A percentile compares a stretch with the other conserved stretches of the same genome.
Conservation (phyloP, 1,140 invertebrate species). For the Drosophila obscura region DNA sequence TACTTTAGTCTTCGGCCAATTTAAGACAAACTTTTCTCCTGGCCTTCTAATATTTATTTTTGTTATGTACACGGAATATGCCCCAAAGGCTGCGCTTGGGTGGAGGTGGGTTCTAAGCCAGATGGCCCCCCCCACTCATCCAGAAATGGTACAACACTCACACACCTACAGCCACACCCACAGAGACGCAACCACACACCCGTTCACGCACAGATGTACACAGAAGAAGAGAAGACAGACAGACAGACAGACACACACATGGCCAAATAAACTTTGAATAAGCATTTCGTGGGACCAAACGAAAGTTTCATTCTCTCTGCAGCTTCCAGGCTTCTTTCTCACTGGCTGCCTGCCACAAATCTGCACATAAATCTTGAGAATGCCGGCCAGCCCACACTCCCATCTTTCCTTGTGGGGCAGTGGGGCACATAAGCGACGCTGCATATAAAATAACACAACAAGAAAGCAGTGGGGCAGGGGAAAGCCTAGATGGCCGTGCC, state of each 20-base stretch:
- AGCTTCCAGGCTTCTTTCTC: constrained; percentile 21
- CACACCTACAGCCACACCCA: constrained; percentile 8
- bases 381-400: constrained; percentile 34
- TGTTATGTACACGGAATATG: constrained; percentile 32
- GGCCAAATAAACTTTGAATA: constrained; percentile 80
- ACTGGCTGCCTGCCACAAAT: constrained; percentile 66
- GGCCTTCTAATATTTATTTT: constrained; percentile 8
- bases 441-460: constrained; percentile 67
- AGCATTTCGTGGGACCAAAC: constrained; percentile 70
- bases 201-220: background rate
- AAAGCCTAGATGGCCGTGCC: background rate
- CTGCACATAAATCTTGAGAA: constrained; percentile 77
- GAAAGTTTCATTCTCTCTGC: constrained; percentile 25
- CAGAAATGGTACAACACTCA: constrained; percentile 7
- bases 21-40: background rate
- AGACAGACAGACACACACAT: constrained; percentile 31
- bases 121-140: constrained; percentile 18
- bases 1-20: background rate
- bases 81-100: constrained; percentile 37
- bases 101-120: constrained; percentile 45
- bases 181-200: constrained; percentile 10
- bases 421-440: constrained; percentile 61
- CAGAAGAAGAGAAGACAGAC: background rate
- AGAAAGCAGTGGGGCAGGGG: background rate
- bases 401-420: constrained; percentile 43